phyloP scores from a whole-genome alignment of 2,797 vertebrate species.

The Lithobates pipiens region DNA sequence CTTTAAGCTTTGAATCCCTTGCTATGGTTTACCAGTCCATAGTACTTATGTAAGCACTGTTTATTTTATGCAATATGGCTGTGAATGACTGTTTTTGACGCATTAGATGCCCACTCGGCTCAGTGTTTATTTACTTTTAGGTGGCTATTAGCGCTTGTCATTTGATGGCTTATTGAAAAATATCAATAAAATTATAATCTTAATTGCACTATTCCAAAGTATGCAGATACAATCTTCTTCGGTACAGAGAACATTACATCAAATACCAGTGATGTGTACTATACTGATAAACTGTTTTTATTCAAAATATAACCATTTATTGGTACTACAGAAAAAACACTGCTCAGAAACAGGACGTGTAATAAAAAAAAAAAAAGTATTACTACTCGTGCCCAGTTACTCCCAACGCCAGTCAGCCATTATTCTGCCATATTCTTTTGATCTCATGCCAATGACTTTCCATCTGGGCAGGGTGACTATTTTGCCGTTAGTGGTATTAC shows the following conservation, averaged over 20 bases:
- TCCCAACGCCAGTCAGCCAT: no score
- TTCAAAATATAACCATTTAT: no score
- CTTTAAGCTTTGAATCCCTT: neutral
- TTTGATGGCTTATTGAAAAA: conserved; percentile 1
- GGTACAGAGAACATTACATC: neutral
- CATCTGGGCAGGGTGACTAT: no score
- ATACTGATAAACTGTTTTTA: no score
- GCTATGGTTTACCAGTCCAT: neutral
- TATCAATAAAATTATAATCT: conserved; percentile 30
- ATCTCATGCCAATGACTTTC: no score
- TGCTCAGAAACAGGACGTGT: no score
- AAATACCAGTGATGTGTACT: neutral
- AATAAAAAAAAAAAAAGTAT: no score
- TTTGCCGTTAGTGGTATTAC: no score
- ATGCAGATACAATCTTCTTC: neutral
- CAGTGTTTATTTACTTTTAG: conserved; percentile 30
- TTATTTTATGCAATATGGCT: neutral
- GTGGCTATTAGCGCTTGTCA: neutral
- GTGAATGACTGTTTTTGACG: neutral
- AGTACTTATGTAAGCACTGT: neutral
- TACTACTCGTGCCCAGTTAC: no score
- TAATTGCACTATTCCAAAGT: conserved; percentile 13
- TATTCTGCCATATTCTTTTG: no score
- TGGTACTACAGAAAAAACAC: no score
- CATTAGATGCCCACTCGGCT: neutral